Evolutionary conservation across 2,797 vertebrate species (phyloP).

Genomic region (Smutsia temminckii): DNA sequence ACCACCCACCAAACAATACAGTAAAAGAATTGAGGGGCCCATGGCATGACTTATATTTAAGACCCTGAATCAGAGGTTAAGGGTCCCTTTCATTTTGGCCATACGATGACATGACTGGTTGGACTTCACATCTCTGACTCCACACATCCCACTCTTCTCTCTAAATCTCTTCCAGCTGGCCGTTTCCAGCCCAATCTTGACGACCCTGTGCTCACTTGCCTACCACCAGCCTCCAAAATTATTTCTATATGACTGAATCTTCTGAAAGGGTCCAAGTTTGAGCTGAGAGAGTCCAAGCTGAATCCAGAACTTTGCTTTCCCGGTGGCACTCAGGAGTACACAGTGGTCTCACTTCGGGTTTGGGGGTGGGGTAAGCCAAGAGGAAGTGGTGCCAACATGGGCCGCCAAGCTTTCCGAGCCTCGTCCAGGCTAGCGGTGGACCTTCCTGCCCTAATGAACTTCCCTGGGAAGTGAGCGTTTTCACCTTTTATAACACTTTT

Average conservation of each 20-base stretch:
- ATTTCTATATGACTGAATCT: neutral
- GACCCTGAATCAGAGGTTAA: neutral
- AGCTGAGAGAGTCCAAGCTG: neutral
- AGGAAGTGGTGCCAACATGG: neutral
- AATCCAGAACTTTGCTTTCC: neutral
- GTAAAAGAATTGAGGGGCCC: neutral
- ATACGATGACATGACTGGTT: neutral
- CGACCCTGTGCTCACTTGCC: neutral
- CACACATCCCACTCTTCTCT: neutral
- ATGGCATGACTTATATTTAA: neutral
- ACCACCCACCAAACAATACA: neutral
- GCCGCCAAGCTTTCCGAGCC: neutral
- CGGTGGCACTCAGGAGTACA: neutral
- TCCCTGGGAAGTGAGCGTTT: fast-evolving
- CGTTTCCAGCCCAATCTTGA: neutral
- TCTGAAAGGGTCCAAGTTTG: neutral
- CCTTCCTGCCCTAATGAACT: neutral
- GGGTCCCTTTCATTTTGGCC: neutral
- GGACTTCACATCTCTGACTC: neutral
- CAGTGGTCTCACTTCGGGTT: neutral
- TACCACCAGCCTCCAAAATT: neutral
- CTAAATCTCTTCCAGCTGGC: neutral
- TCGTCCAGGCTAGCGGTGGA: neutral
- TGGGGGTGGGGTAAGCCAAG: no score
- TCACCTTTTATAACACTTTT: neutral